These are phyloP conservation scores for Megatriorchis doriae DNA, from an alignment of 2,113 vertebrate genomes.

Conservation along the genomic window DNA sequence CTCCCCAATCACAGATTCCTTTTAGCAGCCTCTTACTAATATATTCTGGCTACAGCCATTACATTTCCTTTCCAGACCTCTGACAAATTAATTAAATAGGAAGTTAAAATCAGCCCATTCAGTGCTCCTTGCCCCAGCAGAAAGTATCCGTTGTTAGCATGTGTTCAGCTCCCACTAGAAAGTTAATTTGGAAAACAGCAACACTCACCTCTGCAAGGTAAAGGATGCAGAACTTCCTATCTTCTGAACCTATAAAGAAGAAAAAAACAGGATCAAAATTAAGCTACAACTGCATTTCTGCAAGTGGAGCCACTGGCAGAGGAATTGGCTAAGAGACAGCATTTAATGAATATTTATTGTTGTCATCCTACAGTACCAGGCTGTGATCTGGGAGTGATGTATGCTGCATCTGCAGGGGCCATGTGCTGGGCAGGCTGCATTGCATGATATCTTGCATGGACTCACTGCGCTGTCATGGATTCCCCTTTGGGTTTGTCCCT, in stretches of 20 bases:
- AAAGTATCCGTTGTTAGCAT: neutral
- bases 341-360: neutral
- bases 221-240: slow-evolving; percentile 83
- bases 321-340: neutral
- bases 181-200: neutral
- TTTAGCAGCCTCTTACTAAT: neutral
- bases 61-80: neutral
- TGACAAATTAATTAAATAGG: neutral
- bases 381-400: slow-evolving; percentile 12
- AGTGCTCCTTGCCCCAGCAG: neutral
- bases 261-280: neutral
- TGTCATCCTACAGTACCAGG: slow-evolving; percentile 32
- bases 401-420: slow-evolving; percentile 11
- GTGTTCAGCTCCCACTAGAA: neutral
- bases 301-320: neutral
- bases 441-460: neutral
- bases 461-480: accelerated
- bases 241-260: slow-evolving; percentile 73
- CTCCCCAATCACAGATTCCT: neutral
- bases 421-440: accelerated
- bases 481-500: neutral
- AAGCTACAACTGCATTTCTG: neutral
- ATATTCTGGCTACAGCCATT: neutral
- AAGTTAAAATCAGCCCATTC: neutral
- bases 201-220: slow-evolving; percentile 82